Evolutionary conservation across 2,888 invertebrate genomes (phyloP).

Genomic region (Dynastes hyllus): DNA sequence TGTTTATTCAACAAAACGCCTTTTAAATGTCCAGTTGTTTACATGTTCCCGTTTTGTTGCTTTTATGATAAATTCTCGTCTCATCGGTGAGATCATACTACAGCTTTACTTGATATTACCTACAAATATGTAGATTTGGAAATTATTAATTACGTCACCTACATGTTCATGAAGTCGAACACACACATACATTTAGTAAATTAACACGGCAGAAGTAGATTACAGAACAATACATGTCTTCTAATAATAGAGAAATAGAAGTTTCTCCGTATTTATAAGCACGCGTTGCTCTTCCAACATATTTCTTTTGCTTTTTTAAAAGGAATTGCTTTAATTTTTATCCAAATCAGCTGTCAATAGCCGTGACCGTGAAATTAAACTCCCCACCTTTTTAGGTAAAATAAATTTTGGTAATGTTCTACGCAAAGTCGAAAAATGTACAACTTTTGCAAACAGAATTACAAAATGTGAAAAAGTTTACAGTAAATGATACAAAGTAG

Average conservation of each 20-base stretch:
- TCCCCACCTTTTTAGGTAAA: not conserved
- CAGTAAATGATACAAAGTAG: no score
- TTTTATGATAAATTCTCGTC: slow-evolving; percentile 16
- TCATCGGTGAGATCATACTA: slow-evolving; percentile 37
- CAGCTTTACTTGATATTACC: slow-evolving; percentile 24
- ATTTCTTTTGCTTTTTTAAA: not conserved
- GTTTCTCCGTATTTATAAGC: slow-evolving; percentile 34
- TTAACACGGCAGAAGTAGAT: slow-evolving; percentile 21
- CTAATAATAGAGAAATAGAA: slow-evolving; percentile 10
- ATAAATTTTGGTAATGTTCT: no score
- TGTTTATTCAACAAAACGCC: slow-evolving; percentile 42
- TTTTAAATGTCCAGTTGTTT: slow-evolving; percentile 31
- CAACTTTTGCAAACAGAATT: no score
- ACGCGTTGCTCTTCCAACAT: not conserved
- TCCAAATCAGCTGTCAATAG: slow-evolving; percentile 5
- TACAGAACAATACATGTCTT: slow-evolving; percentile 17
- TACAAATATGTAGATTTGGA: slow-evolving; percentile 45
- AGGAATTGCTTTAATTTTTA: not conserved
- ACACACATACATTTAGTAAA: slow-evolving; percentile 31
- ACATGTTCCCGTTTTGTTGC: slow-evolving; percentile 17
- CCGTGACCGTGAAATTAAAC: not conserved
- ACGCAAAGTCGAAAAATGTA: no score
- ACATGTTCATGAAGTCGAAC: slow-evolving; percentile 41
- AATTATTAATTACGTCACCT: slow-evolving; percentile 45
- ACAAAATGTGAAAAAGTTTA: no score